A percentile compares a stretch with the other conserved stretches of the same genome.
These are phyloP conservation scores for Rallus crepitans DNA, from an alignment of 2,797 vertebrate species.

Conservation along the genomic window DNA sequence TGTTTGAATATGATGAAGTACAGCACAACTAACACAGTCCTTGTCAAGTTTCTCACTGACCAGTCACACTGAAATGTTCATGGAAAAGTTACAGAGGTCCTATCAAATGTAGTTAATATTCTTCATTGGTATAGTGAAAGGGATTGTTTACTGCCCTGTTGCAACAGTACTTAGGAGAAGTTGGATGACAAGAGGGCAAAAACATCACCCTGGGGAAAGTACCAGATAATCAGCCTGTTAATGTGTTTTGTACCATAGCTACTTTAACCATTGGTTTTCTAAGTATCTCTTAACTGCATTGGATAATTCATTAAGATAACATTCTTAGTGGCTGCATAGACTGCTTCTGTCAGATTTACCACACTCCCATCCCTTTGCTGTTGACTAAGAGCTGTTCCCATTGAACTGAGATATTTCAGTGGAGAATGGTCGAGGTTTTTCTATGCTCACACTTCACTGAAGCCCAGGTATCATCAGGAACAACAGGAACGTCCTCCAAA, in stretches of 20 bases:
- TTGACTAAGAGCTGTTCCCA: neutral
- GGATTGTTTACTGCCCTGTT: neutral
- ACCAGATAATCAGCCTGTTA: neutral
- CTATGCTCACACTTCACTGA: neutral
- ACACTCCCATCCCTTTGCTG: neutral
- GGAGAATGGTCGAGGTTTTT: neutral
- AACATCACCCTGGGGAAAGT: neutral
- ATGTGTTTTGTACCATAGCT: neutral
- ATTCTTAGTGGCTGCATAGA: neutral
- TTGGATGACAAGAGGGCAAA: neutral
- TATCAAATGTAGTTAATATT: neutral
- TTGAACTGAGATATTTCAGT: neutral
- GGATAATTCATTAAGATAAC: neutral
- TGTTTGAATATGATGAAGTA: neutral
- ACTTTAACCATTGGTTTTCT: neutral
- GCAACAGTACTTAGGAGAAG: neutral
- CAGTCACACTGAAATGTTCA: neutral
- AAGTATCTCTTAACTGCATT: neutral
- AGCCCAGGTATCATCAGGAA: neutral
- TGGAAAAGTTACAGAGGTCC: neutral
- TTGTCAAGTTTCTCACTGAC: neutral
- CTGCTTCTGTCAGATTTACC: neutral
- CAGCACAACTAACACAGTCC: neutral
- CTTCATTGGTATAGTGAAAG: neutral
- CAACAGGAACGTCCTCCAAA: neutral